These are phyloP conservation scores for Lacanobia oleracea DNA, from an alignment of 2,888 invertebrate genomes.

Conservation along the genomic window DNA sequence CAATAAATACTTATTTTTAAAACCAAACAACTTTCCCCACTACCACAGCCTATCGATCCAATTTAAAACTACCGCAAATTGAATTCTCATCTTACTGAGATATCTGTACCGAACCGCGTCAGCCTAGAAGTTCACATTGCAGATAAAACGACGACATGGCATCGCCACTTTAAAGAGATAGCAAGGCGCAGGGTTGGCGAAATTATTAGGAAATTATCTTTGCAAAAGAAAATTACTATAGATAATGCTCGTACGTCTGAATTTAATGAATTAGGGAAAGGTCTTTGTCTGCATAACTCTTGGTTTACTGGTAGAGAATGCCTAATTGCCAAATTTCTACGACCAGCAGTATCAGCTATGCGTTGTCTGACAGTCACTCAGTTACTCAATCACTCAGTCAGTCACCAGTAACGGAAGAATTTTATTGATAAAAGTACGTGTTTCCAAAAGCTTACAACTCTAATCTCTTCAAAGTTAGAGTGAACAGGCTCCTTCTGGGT, in stretches of 20 bases:
- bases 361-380: no score
- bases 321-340: no score
- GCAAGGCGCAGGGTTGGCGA: slow-evolving; percentile 53
- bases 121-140: slow-evolving; percentile 58
- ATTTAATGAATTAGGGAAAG: neutral
- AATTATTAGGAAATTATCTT: neutral
- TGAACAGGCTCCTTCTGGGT: no score
- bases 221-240: neutral
- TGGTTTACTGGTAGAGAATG: no score
- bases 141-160: slow-evolving; percentile 62
- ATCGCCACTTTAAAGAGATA: slow-evolving; percentile 69
- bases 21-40: neutral
- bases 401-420: no score
- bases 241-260: neutral
- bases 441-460: no score
- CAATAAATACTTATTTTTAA: neutral
- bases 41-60: slow-evolving; percentile 8
- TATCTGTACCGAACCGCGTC: slow-evolving; percentile 46
- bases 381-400: no score
- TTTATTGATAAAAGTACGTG: no score
- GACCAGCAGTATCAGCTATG: no score
- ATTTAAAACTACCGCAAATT: slow-evolving; percentile 50
- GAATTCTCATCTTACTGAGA: slow-evolving; percentile 51
- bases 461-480: no score
- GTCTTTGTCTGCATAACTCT: no score